phyloP scores from a whole-genome alignment of 2,888 invertebrate genomes.

The Anorthoa munda region DNA sequence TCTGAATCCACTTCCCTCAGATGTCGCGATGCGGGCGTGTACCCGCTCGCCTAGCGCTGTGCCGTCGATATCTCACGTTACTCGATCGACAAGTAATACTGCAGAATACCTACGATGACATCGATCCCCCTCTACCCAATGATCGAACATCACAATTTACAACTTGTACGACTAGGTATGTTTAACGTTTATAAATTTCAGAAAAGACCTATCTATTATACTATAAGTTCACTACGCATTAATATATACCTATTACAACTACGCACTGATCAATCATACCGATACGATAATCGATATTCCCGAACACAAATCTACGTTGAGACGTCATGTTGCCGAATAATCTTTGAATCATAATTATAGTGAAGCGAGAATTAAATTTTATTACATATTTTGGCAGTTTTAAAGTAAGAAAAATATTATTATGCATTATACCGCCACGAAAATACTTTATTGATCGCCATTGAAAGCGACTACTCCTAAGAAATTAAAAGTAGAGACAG shows the following conservation, averaged over 20 bases:
- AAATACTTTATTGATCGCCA: constrained; percentile 68
- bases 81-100: constrained; percentile 78
- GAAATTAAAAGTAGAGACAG: constrained; percentile 65
- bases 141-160: constrained; percentile 72
- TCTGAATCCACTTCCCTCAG: constrained; percentile 46
- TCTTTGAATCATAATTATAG: constrained; percentile 64
- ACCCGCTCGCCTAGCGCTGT: constrained; percentile 27
- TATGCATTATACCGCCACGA: constrained; percentile 74
- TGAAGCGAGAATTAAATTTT: constrained; percentile 63
- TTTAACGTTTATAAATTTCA: constrained; percentile 90
- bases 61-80: constrained; percentile 39
- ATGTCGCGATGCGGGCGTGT: constrained; percentile 32
- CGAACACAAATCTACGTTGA: constrained; percentile 57
- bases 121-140: constrained; percentile 66
- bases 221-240: constrained; percentile 80
- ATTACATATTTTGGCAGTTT: constrained; percentile 69
- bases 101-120: constrained; percentile 75
- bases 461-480: constrained; percentile 65
- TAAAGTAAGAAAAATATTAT: constrained; percentile 68
- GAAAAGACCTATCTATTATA: constrained; percentile 88
- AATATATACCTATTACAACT: constrained; percentile 72
- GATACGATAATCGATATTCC: constrained; percentile 68
- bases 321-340: constrained; percentile 62
- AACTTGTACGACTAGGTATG: constrained; percentile 83
- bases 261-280: constrained; percentile 77